Evolutionary conservation across 2,113 vertebrate genomes (phyloP).

Genomic region (Mystacornis crossleyi): DNA sequence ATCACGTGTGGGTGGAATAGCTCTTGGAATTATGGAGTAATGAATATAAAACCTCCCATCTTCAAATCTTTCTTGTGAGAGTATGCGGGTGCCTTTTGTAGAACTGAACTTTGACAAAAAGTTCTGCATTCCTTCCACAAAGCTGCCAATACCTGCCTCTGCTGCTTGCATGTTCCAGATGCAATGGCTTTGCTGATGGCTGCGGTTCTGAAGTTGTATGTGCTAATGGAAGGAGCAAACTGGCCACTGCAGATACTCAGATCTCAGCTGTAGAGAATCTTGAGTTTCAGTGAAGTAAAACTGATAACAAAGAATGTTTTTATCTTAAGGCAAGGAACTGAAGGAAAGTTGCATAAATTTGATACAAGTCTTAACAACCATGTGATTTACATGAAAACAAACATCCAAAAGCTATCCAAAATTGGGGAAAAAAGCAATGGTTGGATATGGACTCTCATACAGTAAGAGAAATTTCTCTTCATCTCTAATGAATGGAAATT

Average conservation of each 20-base stretch:
- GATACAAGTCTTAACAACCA: background rate
- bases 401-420: constrained; percentile 34
- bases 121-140: constrained; percentile 15
- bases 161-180: constrained; percentile 2
- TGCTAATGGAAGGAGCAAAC: background rate
- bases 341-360: constrained; percentile 38
- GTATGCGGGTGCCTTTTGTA: background rate
- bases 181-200: constrained; percentile 29
- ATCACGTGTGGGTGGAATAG: background rate
- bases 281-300: constrained; percentile 6
- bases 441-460: constrained; percentile 46
- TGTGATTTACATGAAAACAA: constrained; percentile 31
- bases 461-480: constrained; percentile 48
- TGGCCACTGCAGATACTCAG: background rate
- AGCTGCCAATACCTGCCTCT: background rate
- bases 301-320: constrained; percentile 32
- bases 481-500: constrained; percentile 1
- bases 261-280: background rate
- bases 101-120: background rate
- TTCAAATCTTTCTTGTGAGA: background rate
- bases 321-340: constrained; percentile 48
- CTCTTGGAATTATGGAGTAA: background rate
- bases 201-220: background rate
- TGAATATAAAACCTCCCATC: background rate
- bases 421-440: constrained; percentile 13